Conservation (phyloP, 2,797 vertebrate species). For the Salmo trutta region DNA sequence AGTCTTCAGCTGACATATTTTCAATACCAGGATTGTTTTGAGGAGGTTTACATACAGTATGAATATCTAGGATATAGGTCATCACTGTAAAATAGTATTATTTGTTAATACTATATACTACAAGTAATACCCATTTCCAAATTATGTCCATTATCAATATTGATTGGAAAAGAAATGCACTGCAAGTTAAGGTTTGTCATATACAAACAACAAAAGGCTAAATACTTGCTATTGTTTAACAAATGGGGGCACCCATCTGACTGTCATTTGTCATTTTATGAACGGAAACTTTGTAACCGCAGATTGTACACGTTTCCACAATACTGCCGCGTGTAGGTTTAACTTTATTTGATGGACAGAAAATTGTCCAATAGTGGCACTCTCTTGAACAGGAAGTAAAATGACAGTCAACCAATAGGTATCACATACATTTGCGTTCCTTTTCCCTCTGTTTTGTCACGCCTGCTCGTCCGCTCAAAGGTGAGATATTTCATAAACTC, state of each 20-base stretch:
- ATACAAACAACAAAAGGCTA: neutral
- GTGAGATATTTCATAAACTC: neutral
- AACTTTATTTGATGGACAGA: conserved; percentile 8
- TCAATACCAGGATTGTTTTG: too few species aligned
- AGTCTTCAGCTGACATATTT: too few species aligned
- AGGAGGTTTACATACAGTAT: too few species aligned
- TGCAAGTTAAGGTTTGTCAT: neutral
- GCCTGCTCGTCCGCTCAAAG: neutral
- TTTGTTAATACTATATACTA: too few species aligned
- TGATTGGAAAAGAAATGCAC: neutral
- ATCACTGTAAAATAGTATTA: too few species aligned
- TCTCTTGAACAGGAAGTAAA: conserved; percentile 23
- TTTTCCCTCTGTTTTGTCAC: neutral
- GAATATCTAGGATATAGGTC: too few species aligned
- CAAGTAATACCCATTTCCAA: neutral
- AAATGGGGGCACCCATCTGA: neutral
- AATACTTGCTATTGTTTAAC: neutral
- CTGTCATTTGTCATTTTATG: too few species aligned
- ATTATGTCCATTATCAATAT: neutral
- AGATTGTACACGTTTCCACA: neutral
- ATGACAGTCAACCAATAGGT: neutral
- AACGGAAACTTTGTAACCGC: too few species aligned
- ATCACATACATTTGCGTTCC: neutral
- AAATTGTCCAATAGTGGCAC: conserved; percentile 4
- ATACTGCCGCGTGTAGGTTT: neutral